Evolutionary conservation across 2,888 invertebrate genomes (phyloP), one percentile per base, ranked within the genome.

Genomic region (Brachylomia viminalis): DNA sequence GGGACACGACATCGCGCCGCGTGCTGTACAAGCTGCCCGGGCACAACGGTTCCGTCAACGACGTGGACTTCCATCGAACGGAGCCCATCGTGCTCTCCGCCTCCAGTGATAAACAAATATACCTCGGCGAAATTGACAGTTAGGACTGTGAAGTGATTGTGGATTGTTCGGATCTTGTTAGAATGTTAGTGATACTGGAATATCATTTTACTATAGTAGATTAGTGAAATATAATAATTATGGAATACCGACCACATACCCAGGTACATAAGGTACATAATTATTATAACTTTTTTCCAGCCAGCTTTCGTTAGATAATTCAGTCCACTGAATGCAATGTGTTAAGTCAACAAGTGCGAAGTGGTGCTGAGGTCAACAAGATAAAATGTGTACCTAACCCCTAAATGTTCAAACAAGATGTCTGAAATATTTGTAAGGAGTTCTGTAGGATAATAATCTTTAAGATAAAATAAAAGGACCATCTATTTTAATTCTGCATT

Each of bases 11-110:
- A 2, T 98, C 98, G 0, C 97, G 99, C 47, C 97, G 99, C 80
- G 98, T 99, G 87, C 95, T 99, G 54, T 99, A 99, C 96, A 99
- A 99, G 95, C 97, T 99, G 87, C 99, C 99, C 0, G 99, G 99
- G 0, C 99, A 99, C 94, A 98, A 99, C 95, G 99, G 99, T 56
- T 98, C 99, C 82, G 99, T 99, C 47, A 99, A 99, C 92, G 99
- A 99, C 93, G 98, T 99, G 1, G 98, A 99, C 94, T 99, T 99
- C 94, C 99, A 99, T 95, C 98, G 98, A 0, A 97, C 97, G 52
- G 99, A 99, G 93, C 98, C 99, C 10, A 98, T 99, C 72, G 98
- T 99, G 87, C 97, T 98, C 58, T 99, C 99, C 0, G 99, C 98
- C 17, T 98, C 99, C 58, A 99, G 99, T 94, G 99, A 99, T 95